A percentile compares a stretch with the other conserved stretches of the same genome.
phyloP scores from a whole-genome alignment of 2,113 vertebrate species.

The Polypterus bichir region DNA sequence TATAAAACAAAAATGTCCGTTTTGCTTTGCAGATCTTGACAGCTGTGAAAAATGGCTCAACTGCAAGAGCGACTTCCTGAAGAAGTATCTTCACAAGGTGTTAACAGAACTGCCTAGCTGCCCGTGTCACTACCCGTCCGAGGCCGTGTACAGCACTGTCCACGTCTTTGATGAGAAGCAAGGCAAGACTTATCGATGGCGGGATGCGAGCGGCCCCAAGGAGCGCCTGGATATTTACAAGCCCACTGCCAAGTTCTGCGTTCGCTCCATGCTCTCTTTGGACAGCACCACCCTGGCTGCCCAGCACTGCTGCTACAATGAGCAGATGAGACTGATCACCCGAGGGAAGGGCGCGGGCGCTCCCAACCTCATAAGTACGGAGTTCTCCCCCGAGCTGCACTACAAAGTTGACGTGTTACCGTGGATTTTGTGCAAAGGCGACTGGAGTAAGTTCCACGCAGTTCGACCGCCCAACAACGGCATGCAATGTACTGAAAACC shows the following conservation, averaged over 20 bases:
- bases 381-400: slow-evolving; percentile 83
- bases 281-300: slow-evolving; percentile 67
- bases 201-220: slow-evolving; percentile 65
- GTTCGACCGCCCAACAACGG: slow-evolving; percentile 78
- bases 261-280: slow-evolving; percentile 65
- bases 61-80: slow-evolving; percentile 81
- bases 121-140: slow-evolving; percentile 68
- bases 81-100: slow-evolving; percentile 68
- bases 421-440: slow-evolving; percentile 84
- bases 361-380: slow-evolving; percentile 74
- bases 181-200: slow-evolving; percentile 65
- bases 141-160: slow-evolving; percentile 53
- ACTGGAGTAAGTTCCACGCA: slow-evolving; percentile 79
- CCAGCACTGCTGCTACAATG: slow-evolving; percentile 81
- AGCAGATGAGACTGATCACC: slow-evolving; percentile 67
- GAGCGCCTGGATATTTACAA: slow-evolving; percentile 83
- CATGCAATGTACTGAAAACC: slow-evolving; percentile 61
- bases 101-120: slow-evolving; percentile 75
- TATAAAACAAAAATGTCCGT: not conserved
- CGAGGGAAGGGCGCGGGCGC: slow-evolving; percentile 72
- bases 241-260: slow-evolving; percentile 67
- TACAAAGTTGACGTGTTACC: slow-evolving; percentile 82
- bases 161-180: slow-evolving; percentile 57
- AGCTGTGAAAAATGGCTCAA: slow-evolving; percentile 90
- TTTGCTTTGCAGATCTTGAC: slow-evolving; percentile 57